These are phyloP conservation scores for Mimumesa dahlbomi DNA, from an alignment of 2,888 invertebrate species.

Conservation along the genomic window DNA sequence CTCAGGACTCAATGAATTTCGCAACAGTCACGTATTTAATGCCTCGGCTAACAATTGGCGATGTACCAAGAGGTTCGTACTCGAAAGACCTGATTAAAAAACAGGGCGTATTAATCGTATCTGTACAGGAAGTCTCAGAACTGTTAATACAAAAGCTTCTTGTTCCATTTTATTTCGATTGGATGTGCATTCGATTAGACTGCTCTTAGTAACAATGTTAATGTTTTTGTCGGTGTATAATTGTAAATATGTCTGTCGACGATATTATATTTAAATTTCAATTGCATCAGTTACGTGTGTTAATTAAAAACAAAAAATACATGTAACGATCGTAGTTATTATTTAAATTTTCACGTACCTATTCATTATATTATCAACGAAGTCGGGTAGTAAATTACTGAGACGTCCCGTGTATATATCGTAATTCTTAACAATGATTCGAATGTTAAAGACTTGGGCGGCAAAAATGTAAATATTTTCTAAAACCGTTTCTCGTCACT, in stretches of 20 bases:
- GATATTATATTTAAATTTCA: too few relatives aligned
- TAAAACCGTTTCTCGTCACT: conserved; percentile 20
- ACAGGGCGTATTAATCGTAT: conserved; percentile 19
- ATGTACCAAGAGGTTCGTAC: background rate
- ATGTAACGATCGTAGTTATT: too few relatives aligned
- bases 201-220: too few relatives aligned
- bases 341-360: too few relatives aligned
- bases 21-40: background rate
- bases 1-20: background rate
- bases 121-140: conserved; percentile 17
- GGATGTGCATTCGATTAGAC: too few relatives aligned
- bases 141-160: too few relatives aligned
- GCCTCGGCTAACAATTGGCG: background rate
- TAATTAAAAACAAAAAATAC: too few relatives aligned
- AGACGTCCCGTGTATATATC: conserved; percentile 14
- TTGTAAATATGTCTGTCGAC: too few relatives aligned
- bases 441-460: conserved; percentile 38
- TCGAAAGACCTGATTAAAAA: conserved; percentile 18
- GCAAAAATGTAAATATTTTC: conserved; percentile 35
- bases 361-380: background rate
- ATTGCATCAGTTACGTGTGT: too few relatives aligned
- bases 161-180: too few relatives aligned
- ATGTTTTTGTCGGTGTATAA: too few relatives aligned
- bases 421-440: conserved; percentile 28
- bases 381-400: too few relatives aligned